Evolutionary conservation across 2,113 vertebrate genomes (phyloP), one percentile per base, ranked within the genome.

Genomic region (Lagenorhynchus albirostris): DNA sequence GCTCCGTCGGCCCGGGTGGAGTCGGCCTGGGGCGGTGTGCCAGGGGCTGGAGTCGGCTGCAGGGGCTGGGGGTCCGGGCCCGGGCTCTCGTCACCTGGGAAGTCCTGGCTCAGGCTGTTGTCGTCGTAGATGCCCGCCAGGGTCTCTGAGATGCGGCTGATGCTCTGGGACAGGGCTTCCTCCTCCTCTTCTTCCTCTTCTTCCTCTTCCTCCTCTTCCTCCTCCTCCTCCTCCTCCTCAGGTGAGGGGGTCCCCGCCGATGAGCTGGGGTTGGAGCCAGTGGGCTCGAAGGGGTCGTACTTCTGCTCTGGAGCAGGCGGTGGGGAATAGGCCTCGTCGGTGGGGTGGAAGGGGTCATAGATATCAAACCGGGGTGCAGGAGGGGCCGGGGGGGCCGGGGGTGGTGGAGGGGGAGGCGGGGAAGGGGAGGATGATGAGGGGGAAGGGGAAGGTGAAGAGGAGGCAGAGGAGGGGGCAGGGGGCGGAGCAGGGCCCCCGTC

Each of bases 231-330:
- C 3, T 98, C 98, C 53, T 98, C 98, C 29, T 98, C 98, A 0
- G 98, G 98, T 0, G 98, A 98, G 2, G 98, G 98, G 8, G 98
- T 98, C 77, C 97, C 98, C 0, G 95, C 98, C 0, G 98, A 98
- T 0, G 99, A 99, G 91, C 98, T 99, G 73, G 98, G 98, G 85
- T 98, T 98, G 89, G 99, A 99, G 58, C 99, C 99, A 0, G 99
- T 99, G 41, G 99, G 99, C 58, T 99, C 99, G 73, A 99, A 99
- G 3, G 99, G 99, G 91, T 99, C 99, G 14, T 99, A 99, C 79
- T 99, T 99, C 95, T 99, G 99, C 50, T 99, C 99, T 0, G 99
- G 99, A 4, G 98, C 98, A 41, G 98, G 96, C 0, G 98, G 98
- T 7, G 98, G 98, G 23, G 97, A 97, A 38, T 98, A 98, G 90